These are phyloP conservation scores for Lanius collurio DNA, from an alignment of 2,113 vertebrate genomes.

Conservation along the genomic window DNA sequence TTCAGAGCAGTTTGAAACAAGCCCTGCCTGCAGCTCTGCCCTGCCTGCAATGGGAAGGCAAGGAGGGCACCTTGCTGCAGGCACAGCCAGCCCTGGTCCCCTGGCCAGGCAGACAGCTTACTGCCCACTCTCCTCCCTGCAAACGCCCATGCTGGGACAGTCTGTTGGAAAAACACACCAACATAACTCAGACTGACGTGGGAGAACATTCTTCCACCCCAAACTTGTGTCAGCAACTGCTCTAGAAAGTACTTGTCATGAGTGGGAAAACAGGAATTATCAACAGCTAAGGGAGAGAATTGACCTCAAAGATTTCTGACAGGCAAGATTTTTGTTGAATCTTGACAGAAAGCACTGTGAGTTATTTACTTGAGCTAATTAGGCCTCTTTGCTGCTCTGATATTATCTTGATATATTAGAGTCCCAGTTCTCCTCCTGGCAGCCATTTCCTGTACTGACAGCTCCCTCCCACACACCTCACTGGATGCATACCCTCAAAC, in stretches of 20 bases:
- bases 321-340: not conserved
- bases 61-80: not conserved
- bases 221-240: not conserved
- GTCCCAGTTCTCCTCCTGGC: not conserved
- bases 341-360: not conserved
- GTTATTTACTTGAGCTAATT: not conserved
- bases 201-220: not conserved
- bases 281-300: not conserved
- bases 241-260: not conserved
- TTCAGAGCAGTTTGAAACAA: not conserved
- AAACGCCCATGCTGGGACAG: not conserved
- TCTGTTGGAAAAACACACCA: not conserved
- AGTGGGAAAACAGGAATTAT: not conserved
- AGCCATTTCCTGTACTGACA: not conserved
- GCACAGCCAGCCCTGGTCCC: not conserved
- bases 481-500: not conserved
- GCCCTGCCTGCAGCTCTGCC: not conserved
- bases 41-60: not conserved
- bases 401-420: not conserved
- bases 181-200: not conserved
- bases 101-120: not conserved
- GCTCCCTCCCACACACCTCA: not conserved
- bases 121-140: not conserved
- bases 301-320: not conserved
- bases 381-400: not conserved